These are phyloP conservation scores for Diogma glabrata DNA, from an alignment of 2,888 invertebrate species.

Conservation along the genomic window DNA sequence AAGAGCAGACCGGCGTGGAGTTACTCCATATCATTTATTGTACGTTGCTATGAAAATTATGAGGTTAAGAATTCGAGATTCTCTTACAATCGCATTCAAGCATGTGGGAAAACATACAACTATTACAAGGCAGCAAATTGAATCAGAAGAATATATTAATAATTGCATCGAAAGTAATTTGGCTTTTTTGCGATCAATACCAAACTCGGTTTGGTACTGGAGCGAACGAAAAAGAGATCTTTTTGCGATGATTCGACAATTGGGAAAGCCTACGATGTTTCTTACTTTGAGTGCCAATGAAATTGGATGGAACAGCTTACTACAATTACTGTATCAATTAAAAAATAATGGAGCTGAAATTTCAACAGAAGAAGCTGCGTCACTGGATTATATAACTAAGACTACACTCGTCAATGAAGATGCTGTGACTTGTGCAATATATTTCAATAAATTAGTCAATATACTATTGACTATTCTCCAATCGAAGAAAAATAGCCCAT, in stretches of 20 bases:
- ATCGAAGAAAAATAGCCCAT: no score
- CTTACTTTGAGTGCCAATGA: slow-evolving; percentile 32
- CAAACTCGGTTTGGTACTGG: no score
- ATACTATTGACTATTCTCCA: no score
- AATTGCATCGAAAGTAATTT: slow-evolving; percentile 15
- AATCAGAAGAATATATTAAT: slow-evolving; percentile 18
- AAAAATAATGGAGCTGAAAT: no score
- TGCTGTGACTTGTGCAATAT: no score
- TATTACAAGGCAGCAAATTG: slow-evolving; percentile 18
- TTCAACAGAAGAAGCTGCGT: no score
- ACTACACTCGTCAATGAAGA: no score
- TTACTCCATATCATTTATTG: slow-evolving; percentile 23
- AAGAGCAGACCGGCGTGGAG: background rate
- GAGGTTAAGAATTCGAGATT: slow-evolving; percentile 23
- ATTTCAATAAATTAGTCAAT: no score
- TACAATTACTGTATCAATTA: no score
- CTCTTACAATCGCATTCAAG: slow-evolving; percentile 21
- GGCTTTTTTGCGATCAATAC: no score
- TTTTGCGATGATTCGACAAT: background rate
- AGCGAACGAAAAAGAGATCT: background rate
- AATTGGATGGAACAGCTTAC: no score
- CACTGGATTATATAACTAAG: no score
- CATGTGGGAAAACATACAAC: slow-evolving; percentile 16
- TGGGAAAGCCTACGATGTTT: slow-evolving; percentile 28
- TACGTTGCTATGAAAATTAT: slow-evolving; percentile 26